Conservation (phyloP, 1,140 invertebrate genomes). For the Brevipalpus yothersi region DNA sequence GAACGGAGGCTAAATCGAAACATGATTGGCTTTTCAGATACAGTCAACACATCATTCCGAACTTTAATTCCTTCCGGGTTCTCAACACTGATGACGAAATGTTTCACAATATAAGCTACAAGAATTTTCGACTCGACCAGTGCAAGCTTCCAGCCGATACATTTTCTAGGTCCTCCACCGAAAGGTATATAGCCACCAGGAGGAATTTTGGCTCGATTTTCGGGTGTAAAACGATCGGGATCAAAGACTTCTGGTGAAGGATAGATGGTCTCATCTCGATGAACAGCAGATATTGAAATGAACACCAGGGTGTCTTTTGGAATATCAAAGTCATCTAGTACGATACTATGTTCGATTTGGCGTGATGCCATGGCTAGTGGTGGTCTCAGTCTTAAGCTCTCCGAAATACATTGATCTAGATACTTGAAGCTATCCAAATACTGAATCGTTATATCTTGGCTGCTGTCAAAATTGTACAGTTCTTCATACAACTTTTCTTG, state of each 20-base stretch:
- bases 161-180: slow-evolving; percentile 20
- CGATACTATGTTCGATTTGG: background rate
- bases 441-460: background rate
- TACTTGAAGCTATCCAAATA: slow-evolving; percentile 11
- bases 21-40: background rate
- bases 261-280: slow-evolving; percentile 36
- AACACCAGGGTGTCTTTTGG: slow-evolving; percentile 13
- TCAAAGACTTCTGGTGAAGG: slow-evolving; percentile 43
- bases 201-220: slow-evolving; percentile 19
- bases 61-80: background rate
- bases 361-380: slow-evolving; percentile 8
- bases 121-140: background rate
- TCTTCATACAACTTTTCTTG: slow-evolving; percentile 24
- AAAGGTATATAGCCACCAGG: slow-evolving; percentile 22
- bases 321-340: slow-evolving; percentile 3
- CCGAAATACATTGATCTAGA: slow-evolving; percentile 20
- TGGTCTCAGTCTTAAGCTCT: slow-evolving; percentile 18
- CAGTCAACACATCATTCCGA: background rate
- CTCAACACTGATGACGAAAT: background rate
- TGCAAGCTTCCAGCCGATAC: slow-evolving; percentile 25
- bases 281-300: slow-evolving; percentile 26
- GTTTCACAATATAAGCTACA: background rate
- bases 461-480: slow-evolving; percentile 10
- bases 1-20: too few relatives aligned
- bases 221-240: slow-evolving; percentile 44